phyloP scores from a whole-genome alignment of 1,140 invertebrate species.

The Parasteatoda tepidariorum region DNA sequence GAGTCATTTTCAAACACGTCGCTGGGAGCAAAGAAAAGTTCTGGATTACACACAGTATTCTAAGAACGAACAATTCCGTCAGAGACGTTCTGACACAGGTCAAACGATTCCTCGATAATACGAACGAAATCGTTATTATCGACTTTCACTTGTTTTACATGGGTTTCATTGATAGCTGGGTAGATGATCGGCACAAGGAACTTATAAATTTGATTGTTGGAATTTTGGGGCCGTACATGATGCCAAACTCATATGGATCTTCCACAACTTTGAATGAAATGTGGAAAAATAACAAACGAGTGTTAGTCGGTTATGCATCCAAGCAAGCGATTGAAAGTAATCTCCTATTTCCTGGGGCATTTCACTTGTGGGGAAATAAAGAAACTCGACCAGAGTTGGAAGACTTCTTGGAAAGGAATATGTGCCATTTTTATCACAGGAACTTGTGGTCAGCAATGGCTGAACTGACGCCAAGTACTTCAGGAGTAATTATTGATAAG shows the following conservation, averaged over 20 bases:
- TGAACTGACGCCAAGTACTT: conserved; percentile 81
- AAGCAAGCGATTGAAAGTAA: conserved; percentile 41
- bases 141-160: conserved; percentile 67
- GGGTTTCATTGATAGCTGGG: conserved; percentile 65
- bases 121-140: conserved; percentile 66
- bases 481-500: conserved; percentile 72
- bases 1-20: conserved; percentile 64
- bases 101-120: conserved; percentile 64
- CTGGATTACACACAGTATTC: conserved; percentile 66
- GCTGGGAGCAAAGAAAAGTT: conserved; percentile 63
- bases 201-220: conserved; percentile 70
- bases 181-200: conserved; percentile 68
- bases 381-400: conserved; percentile 71
- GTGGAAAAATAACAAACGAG: conserved; percentile 71
- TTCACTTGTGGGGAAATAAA: conserved; percentile 75
- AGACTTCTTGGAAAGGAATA: conserved; percentile 66
- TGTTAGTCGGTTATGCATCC: conserved; percentile 73
- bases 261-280: conserved; percentile 70
- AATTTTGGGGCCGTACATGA: conserved; percentile 71
- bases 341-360: conserved; percentile 70
- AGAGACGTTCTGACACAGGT: conserved; percentile 64
- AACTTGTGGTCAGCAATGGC: conserved; percentile 68
- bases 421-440: conserved; percentile 42
- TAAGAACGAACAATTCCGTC: conserved; percentile 64
- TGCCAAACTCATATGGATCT: conserved; percentile 70